phyloP scores from a whole-genome alignment of 2,797 vertebrate species.

The Myotis pilosus region DNA sequence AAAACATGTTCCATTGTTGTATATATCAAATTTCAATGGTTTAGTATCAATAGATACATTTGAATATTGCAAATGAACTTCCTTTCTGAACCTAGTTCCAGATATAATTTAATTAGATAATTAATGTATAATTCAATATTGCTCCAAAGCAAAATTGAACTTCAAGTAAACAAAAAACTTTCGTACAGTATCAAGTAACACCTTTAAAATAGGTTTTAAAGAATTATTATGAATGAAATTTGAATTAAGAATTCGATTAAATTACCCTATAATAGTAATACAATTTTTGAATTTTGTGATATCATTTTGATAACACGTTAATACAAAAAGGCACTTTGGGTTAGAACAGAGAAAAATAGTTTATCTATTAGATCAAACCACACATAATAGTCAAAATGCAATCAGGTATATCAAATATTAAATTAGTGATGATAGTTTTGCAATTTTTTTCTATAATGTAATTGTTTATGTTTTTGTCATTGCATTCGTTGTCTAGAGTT shows the following conservation, averaged over 20 bases:
- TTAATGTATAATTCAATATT: conserved; percentile 21
- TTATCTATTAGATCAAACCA: neutral
- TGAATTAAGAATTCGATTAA: neutral
- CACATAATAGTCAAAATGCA: neutral
- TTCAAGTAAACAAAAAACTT: conserved; percentile 28
- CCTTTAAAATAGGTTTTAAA: conserved; percentile 1
- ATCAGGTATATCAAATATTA: neutral
- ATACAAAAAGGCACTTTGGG: neutral
- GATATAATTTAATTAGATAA: conserved; percentile 5
- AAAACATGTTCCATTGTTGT: neutral
- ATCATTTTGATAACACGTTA: neutral
- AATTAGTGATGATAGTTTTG: neutral
- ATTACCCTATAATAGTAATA: neutral
- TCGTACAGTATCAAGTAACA: neutral
- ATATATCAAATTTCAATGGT: neutral
- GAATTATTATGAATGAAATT: neutral
- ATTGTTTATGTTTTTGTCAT: neutral
- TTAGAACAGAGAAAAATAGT: neutral
- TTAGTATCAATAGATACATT: neutral
- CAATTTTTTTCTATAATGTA: neutral
- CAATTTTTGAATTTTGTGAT: neutral
- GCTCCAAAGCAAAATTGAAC: conserved; percentile 25
- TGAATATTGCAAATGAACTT: conserved; percentile 9
- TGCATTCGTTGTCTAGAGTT: neutral
- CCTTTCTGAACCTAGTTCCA: neutral